Percentiles rank a stretch among this genome's conserved stretches.
Conservation (phyloP, 1,140 invertebrate genomes). For the Harpegnathos saltator region DNA sequence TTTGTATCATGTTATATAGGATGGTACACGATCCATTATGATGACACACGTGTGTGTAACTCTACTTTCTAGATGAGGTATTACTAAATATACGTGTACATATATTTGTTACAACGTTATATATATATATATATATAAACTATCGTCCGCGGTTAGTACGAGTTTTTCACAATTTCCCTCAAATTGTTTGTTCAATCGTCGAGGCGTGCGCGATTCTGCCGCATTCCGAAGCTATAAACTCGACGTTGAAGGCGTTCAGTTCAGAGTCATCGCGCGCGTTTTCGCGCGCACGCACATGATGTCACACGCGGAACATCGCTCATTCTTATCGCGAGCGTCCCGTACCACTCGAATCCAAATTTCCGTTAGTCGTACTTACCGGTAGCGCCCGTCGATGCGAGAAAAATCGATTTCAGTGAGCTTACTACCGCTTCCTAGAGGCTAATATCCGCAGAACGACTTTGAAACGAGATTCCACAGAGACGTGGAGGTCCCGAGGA, state of each 20-base stretch:
- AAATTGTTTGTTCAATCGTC: not conserved
- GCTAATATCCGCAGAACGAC: constrained; percentile 21
- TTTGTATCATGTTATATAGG: constrained; percentile 38
- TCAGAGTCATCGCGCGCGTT: too few relatives aligned
- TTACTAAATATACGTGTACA: not conserved
- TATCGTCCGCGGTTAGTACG: not conserved
- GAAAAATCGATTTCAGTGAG: constrained; percentile 49
- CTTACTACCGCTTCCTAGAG: constrained; percentile 56
- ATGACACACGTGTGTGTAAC: not conserved
- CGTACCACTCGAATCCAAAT: constrained; percentile 4
- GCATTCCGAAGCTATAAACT: too few relatives aligned
- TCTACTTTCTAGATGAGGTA: not conserved
- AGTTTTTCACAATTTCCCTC: not conserved
- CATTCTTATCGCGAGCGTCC: constrained; percentile 29
- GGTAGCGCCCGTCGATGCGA: constrained; percentile 11
- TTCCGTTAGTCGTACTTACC: constrained; percentile 17
- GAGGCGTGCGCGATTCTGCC: too few relatives aligned
- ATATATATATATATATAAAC: not conserved
- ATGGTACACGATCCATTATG: constrained; percentile 44
- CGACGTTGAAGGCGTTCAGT: too few relatives aligned
- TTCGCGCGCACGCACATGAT: too few relatives aligned
- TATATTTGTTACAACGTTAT: constrained; percentile 8
- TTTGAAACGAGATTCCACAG: constrained; percentile 39
- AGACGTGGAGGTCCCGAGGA: not conserved
- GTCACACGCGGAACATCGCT: not conserved